These are phyloP conservation scores for Bradypus variegatus DNA, from an alignment of 2,797 vertebrate genomes.

Conservation along the genomic window DNA sequence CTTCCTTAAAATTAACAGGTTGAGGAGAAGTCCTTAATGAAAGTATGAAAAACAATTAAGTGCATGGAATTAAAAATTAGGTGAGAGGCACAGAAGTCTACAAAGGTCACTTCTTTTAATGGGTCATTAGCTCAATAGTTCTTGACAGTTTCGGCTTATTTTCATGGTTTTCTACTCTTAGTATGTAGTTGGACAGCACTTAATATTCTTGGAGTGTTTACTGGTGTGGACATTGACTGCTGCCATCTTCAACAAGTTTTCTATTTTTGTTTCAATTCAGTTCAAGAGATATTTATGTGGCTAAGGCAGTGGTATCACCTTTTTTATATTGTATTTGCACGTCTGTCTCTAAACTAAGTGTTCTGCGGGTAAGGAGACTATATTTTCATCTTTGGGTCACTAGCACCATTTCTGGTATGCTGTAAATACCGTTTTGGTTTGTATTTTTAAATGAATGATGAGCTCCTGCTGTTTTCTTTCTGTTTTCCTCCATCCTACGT, in stretches of 20 bases:
- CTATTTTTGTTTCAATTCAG: neutral
- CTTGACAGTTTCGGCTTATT: neutral
- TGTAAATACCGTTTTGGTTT: neutral
- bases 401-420: neutral
- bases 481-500: neutral
- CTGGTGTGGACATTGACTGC: neutral
- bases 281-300: neutral
- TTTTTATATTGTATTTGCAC: neutral
- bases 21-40: neutral
- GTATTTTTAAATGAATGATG: neutral
- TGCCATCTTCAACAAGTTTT: neutral
- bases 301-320: neutral
- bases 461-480: neutral
- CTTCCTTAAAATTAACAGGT: conserved; percentile 5
- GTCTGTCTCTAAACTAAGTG: neutral
- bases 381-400: neutral
- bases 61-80: conserved; percentile 1
- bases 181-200: neutral
- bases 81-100: neutral
- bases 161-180: neutral
- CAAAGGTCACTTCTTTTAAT: neutral
- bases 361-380: neutral
- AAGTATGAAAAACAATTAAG: conserved; percentile 20
- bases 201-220: neutral
- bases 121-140: neutral